Evolutionary conservation across 2,888 invertebrate species (phyloP).

Genomic region (Creontiades dilutus): DNA sequence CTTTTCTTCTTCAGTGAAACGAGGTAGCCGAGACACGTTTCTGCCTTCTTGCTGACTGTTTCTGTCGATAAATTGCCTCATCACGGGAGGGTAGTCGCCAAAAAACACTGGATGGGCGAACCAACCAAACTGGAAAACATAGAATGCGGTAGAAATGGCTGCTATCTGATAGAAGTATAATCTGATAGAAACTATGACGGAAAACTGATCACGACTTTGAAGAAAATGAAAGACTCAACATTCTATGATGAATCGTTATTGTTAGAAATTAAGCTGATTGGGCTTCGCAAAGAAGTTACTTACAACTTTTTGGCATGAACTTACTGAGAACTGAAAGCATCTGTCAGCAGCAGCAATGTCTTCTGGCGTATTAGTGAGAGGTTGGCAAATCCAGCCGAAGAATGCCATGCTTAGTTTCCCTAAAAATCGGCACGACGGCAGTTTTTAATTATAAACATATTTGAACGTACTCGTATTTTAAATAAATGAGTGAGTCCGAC

Average conservation of each 20-base stretch:
- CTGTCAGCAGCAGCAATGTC: constrained; percentile 81
- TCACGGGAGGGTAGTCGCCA: constrained; percentile 81
- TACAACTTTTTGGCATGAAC: too few species aligned
- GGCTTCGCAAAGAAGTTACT: too few species aligned
- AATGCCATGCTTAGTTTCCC: constrained; percentile 83
- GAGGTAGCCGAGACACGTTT: constrained; percentile 79
- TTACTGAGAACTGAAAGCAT: constrained; percentile 81
- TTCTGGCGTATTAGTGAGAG: constrained; percentile 79
- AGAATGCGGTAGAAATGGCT: not conserved
- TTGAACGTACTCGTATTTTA: too few species aligned
- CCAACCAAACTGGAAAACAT: constrained; percentile 75
- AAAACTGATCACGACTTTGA: too few species aligned
- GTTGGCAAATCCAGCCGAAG: constrained; percentile 82
- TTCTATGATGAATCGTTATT: too few species aligned
- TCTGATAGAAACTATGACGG: too few species aligned
- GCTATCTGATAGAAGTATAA: too few species aligned
- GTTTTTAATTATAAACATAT: too few species aligned
- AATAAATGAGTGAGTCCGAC: too few species aligned
- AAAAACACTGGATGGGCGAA: constrained; percentile 76
- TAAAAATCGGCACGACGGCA: constrained; percentile 76
- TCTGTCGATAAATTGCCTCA: constrained; percentile 79
- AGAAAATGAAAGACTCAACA: too few species aligned
- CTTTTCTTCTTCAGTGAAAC: constrained; percentile 81
- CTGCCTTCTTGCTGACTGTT: constrained; percentile 79
- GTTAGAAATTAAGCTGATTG: too few species aligned